These are phyloP conservation scores for Pristionchus maxplancki DNA, from an alignment of 2,888 invertebrate species.

Conservation along the genomic window DNA sequence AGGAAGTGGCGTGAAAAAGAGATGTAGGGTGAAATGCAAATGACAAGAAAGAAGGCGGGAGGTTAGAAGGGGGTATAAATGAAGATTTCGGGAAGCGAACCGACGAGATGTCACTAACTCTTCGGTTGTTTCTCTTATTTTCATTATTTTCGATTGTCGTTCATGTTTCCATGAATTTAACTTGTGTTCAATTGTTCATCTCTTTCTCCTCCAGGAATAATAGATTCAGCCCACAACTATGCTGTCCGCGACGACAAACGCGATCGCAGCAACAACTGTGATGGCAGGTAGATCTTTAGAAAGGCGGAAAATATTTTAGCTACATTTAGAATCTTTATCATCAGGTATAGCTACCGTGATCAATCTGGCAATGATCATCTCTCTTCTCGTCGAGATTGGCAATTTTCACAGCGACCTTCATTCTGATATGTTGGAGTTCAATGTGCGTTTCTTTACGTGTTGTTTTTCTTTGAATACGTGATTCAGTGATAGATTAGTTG, in stretches of 20 bases:
- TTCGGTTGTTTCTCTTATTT: neutral
- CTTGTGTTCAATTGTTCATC: neutral
- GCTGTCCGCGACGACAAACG: neutral
- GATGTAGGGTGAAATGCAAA: neutral
- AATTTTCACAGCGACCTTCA: neutral
- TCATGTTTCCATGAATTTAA: neutral
- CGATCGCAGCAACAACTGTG: neutral
- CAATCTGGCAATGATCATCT: neutral
- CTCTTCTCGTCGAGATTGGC: neutral
- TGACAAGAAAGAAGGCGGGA: neutral
- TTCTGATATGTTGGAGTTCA: neutral
- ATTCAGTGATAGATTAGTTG: no score
- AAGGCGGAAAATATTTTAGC: no score
- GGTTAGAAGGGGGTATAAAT: neutral
- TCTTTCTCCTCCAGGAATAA: neutral
- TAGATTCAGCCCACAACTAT: no score
- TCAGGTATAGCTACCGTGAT: neutral
- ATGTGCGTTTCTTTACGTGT: neutral
- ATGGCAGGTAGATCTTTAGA: neutral
- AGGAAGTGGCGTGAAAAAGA: constrained; percentile 28
- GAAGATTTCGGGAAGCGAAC: neutral
- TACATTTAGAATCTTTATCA: neutral
- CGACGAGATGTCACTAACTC: neutral
- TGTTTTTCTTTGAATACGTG: neutral
- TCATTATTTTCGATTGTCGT: neutral